A percentile compares a stretch with the other conserved stretches of the same genome.
Evolutionary conservation across 2,797 vertebrate species (phyloP).

Genomic region (Pseudochaenichthys georgianus): DNA sequence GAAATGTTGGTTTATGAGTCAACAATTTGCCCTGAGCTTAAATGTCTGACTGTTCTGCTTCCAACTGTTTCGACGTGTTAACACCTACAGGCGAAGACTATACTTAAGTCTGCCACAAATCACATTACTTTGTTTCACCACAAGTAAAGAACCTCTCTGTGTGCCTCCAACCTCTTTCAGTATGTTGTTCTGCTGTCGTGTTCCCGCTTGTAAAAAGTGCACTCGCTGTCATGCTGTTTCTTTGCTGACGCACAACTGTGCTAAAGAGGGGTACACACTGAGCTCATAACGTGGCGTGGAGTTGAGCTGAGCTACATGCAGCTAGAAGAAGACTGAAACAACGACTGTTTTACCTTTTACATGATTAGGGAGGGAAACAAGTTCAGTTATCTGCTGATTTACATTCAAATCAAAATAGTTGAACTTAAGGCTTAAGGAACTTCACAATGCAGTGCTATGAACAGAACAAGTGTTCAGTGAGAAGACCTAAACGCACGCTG

Average conservation of each 20-base stretch:
- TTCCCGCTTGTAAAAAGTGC: slow-evolving; percentile 8
- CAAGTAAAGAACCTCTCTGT: not conserved
- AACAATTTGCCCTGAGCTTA: slow-evolving; percentile 11
- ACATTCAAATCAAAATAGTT: slow-evolving; percentile 36
- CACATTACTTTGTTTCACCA: not conserved
- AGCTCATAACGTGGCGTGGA: not conserved
- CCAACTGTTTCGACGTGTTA: slow-evolving; percentile 12
- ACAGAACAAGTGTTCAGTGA: slow-evolving; percentile 6
- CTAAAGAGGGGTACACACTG: not conserved
- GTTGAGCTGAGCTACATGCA: slow-evolving; percentile 6
- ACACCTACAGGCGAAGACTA: slow-evolving; percentile 9
- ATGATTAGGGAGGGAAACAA: slow-evolving; percentile 58
- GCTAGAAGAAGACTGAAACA: slow-evolving; percentile 30
- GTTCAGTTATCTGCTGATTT: slow-evolving; percentile 21
- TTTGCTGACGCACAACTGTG: slow-evolving; percentile 12
- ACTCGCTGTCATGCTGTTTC: slow-evolving; percentile 4
- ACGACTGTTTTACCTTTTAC: slow-evolving; percentile 39
- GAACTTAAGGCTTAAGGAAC: not conserved
- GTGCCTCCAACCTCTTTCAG: slow-evolving; percentile 1
- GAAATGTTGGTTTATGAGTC: slow-evolving; percentile 16
- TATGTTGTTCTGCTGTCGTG: slow-evolving; percentile 4
- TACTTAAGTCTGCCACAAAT: slow-evolving; percentile 1
- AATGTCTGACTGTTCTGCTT: slow-evolving; percentile 9
- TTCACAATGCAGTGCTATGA: not conserved
- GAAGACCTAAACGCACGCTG: slow-evolving; percentile 9